These are phyloP conservation scores for Microtus montanus DNA, from an alignment of 2,113 vertebrate genomes.

Conservation along the genomic window DNA sequence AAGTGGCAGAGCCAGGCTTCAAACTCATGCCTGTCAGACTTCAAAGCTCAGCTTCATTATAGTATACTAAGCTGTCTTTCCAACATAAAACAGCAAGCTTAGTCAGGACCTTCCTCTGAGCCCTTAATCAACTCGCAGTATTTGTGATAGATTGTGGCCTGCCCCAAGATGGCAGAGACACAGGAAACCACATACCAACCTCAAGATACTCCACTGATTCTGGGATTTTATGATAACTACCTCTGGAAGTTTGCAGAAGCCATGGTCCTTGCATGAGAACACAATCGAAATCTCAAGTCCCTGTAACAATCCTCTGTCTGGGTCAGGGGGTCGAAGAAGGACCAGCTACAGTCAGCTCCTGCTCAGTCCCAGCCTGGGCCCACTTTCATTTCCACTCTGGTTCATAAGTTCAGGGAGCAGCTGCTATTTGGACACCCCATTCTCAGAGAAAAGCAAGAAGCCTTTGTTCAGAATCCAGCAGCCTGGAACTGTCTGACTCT, in stretches of 20 bases:
- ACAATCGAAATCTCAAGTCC: not conserved
- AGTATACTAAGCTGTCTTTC: not conserved
- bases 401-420: not conserved
- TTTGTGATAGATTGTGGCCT: not conserved
- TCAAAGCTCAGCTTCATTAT: slow-evolving; percentile 15
- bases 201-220: not conserved
- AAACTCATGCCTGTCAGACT: slow-evolving; percentile 1
- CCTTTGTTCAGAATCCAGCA: not conserved
- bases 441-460: not conserved
- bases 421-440: not conserved
- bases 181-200: not conserved
- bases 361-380: not conserved
- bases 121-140: not conserved
- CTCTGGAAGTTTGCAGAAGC: slow-evolving; percentile 1
- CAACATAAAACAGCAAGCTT: not conserved
- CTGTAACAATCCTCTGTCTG: not conserved
- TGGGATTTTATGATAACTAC: not conserved
- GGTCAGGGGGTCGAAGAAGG: not conserved
- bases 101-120: not conserved
- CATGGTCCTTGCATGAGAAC: not conserved
- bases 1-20: not conserved
- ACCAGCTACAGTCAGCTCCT: not conserved
- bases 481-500: rapidly evolving
- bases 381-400: not conserved
- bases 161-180: not conserved